Conservation (phyloP, 1,140 invertebrate species). For the Rhopalosiphum maidis region DNA sequence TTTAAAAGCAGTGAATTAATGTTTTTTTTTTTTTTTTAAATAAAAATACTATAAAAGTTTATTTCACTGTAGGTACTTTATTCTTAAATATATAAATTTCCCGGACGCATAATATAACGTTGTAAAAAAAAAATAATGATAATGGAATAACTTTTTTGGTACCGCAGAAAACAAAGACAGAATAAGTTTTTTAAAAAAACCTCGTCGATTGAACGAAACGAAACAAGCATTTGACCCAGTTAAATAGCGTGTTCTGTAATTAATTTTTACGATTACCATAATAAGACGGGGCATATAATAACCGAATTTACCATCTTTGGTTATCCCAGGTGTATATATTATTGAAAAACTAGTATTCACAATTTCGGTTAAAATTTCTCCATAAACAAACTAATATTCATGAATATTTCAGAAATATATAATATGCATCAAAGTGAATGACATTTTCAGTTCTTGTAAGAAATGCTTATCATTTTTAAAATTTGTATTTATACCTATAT, state of each 20-base stretch:
- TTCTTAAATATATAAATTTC: background rate
- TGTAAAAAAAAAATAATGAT: background rate
- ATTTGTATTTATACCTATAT: background rate
- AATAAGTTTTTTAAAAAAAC: slow-evolving; percentile 5
- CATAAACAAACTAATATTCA: background rate
- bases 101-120: background rate
- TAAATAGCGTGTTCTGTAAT: slow-evolving; percentile 4
- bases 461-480: background rate
- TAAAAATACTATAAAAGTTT: slow-evolving; percentile 9
- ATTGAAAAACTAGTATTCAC: background rate
- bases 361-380: background rate
- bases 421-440: background rate
- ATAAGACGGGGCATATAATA: background rate
- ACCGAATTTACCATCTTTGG: background rate
- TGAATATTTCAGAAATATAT: background rate
- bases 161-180: background rate
- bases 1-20: slow-evolving; percentile 23
- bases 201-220: background rate
- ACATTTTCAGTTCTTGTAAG: background rate
- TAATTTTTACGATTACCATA: background rate
- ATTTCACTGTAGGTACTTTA: slow-evolving; percentile 5
- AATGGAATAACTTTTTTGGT: slow-evolving; percentile 27
- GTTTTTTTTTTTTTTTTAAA: background rate
- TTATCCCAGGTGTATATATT: background rate
- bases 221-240: background rate